Evolutionary conservation across 2,797 vertebrate genomes (phyloP).

Genomic region (Anguilla anguilla): DNA sequence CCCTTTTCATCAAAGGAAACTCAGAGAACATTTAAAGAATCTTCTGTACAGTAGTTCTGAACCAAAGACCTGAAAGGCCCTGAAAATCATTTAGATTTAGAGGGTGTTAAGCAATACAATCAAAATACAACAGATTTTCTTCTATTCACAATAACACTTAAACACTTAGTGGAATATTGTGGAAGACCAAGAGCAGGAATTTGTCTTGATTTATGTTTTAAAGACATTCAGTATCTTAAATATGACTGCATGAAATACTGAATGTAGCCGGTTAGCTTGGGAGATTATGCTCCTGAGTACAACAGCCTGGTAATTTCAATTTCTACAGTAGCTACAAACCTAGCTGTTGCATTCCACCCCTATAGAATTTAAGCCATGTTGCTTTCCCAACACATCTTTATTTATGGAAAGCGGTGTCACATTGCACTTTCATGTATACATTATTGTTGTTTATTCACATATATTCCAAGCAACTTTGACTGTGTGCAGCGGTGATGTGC

Average conservation of each 20-base stretch:
- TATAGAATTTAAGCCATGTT: not conserved
- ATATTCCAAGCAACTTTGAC: slow-evolving; percentile 4
- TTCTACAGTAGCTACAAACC: not conserved
- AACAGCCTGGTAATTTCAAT: not conserved
- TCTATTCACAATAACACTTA: not conserved
- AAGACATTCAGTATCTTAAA: not conserved
- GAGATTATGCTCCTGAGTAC: not conserved
- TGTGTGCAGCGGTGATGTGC: not conserved
- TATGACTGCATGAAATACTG: not conserved
- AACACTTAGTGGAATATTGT: not conserved
- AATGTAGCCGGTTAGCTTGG: not conserved
- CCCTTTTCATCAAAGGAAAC: slow-evolving; percentile 28
- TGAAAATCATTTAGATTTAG: not conserved
- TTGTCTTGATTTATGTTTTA: not conserved
- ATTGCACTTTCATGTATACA: not conserved
- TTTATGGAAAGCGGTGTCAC: not conserved
- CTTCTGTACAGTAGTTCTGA: slow-evolving; percentile 6
- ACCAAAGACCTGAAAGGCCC: slow-evolving; percentile 2
- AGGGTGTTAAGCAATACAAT: not conserved
- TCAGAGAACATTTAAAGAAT: not conserved
- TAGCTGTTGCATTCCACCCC: not conserved
- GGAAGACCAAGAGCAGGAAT: not conserved
- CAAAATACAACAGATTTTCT: not conserved
- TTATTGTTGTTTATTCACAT: slow-evolving; percentile 2
- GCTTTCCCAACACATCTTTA: slow-evolving; percentile 7